These are phyloP conservation scores for Emydura subglobosa DNA, from an alignment of 2,113 vertebrate genomes.

Conservation along the genomic window DNA sequence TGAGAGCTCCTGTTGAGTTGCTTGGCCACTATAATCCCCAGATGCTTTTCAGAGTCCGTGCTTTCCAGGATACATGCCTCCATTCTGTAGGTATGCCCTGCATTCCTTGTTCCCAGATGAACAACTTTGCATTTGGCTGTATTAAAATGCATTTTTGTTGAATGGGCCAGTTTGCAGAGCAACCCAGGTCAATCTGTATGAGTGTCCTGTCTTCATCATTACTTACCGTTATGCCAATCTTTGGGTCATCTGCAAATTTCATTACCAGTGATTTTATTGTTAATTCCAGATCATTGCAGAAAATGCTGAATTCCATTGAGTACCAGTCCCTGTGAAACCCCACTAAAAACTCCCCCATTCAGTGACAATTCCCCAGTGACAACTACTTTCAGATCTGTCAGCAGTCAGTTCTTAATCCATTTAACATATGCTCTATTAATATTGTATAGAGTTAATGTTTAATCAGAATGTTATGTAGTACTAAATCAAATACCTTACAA, in stretches of 20 bases:
- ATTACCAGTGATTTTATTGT: not conserved
- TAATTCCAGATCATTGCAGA: not conserved
- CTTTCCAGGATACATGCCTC: not conserved
- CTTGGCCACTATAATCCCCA: not conserved
- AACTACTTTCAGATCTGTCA: not conserved
- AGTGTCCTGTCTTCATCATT: not conserved
- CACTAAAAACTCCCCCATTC: not conserved
- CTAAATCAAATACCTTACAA: not conserved
- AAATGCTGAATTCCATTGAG: not conserved
- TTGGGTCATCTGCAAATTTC: not conserved
- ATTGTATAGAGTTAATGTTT: not conserved
- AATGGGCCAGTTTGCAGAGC: not conserved
- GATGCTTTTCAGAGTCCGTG: not conserved
- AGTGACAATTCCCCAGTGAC: not conserved
- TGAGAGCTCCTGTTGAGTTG: not conserved
- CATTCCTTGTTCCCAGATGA: not conserved
- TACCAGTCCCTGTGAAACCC: not conserved
- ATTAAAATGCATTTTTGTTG: not conserved
- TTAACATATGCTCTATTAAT: not conserved
- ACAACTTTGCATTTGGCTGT: not conserved
- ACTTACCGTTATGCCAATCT: not conserved
- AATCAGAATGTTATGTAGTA: not conserved
- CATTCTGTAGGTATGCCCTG: not conserved
- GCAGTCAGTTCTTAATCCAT: not conserved
- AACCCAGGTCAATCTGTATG: not conserved